Base-by-base conservation (phyloP, 2,888 invertebrate species). In the Cecidostiba fungosa region DNA sequence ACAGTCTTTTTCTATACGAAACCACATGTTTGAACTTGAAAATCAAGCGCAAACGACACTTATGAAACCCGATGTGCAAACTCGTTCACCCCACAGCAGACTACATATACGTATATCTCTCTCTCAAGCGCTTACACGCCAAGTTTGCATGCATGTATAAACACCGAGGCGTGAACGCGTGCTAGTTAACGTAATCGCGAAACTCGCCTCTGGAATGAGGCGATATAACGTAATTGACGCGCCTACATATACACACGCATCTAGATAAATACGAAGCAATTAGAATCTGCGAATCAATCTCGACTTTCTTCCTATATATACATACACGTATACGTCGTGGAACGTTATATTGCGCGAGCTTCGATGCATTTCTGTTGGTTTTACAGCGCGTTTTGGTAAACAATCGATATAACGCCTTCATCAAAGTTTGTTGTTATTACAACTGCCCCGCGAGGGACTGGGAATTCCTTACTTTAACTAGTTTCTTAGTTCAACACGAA, bases 371-470 rank as follows among this genome's bases (percentile, higher is more conserved):
- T 59, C 54, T 59, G 23, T 59, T 59, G 54, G 54, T 59, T 59
- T 59, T 59, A 59, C 54, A 59, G 54, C 54, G 54, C 19, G 50
- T 19, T 59, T 23, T 23, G 54, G 54, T n/a, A 59, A 59, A 59
- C 66, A 66, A 66, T 66, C 29, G 29, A 66, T 66, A 66, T 26
- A 14, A 66, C 66, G 66, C 66, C 66, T 66, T 66, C 29, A 29
- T 66, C 66, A 66, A 66, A 66, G 66, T 66, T 66, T 66, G n/a
- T 26, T 66, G 66, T 66, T 66, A 66, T 66, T 66, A 66, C 66
- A 66, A 26, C 26, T 26, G n/a, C 14, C 26, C 8, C 23, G 50
- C 50, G 54, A 4, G n/a, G 23, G n/a, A 59, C 6, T 14, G 66
- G 14, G 29, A 66, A 29, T 66, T 66, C 29, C 66, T 66, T 29